Base-by-base conservation (phyloP, 2,888 invertebrate genomes). In the Cheilosia urbana region DNA sequence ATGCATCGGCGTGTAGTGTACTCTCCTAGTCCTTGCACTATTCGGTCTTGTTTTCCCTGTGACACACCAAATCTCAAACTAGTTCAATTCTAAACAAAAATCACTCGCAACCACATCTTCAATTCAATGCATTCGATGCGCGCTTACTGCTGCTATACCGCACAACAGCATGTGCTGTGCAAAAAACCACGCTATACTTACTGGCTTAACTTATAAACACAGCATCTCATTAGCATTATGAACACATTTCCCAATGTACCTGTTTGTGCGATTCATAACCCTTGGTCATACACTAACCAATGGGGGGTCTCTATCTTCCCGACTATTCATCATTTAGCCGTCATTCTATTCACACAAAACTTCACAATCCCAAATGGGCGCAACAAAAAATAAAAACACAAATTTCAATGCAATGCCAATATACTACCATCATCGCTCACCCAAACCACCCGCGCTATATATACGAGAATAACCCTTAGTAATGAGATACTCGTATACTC, bases 191-290 rank as follows among this genome's bases (percentile, higher is more conserved):
- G 34, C 49, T 62, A 11, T 57, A 42, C 58, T 69, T 47, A 62
- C 57, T 47, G 62, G 62, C 78, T 77, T 62, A 75, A 75, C 57
- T 62, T 58, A 11, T 51, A 75, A 84, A 73, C 68, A 83, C 83
- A 73, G 62, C 83, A 83, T 83, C 83, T 84, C 83, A 84, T 84
- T 84, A 84, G 63, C 75, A 75, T 84, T 84, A 84, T 83, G 82
- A 78, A 49, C n/a, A 47, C 69, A 4, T 68, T 27, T 27, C 19
- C 2, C 60, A 69, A 57, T 62, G 72, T 58, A 53, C 24, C 27
- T 75, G n/a, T 47, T 37, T 69, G 3, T 45, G 42, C 17, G 34
- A 57, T 19, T 58, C 58, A 75, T 66, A 62, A 49, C 69, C 77
- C 27, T 30, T 19, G 42, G 51, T 17, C 40, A 37, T 19, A 9